Base-by-base conservation (phyloP, 1,140 invertebrate species). In the Grapholita molesta region DNA sequence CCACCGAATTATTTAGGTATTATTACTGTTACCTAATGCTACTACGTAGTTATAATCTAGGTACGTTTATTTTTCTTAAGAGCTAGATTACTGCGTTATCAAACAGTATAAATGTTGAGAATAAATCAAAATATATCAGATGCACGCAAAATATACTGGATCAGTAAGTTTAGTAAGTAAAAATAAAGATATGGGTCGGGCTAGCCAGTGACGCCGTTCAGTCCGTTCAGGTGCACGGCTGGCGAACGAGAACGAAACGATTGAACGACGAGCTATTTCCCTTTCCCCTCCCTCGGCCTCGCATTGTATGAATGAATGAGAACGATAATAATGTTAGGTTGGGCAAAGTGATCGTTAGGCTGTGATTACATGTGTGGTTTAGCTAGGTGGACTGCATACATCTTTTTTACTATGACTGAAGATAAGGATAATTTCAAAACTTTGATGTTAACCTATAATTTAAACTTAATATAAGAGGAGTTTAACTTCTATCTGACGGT, bases 181-280 rank as follows among this genome's bases (percentile, higher is more conserved):
- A 61, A 28, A 28, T n/a, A 8, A 28, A 30, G 30, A 28, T 61
- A 7, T 28, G n/a, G 55, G 55, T 61, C 55, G 55, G 3, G 55
- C 6, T 28, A 30, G 55, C 55, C 55, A 61, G 25, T 61, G 55
- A 61, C 55, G 55, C 23, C 55, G 55, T 61, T 61, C 55, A 28
- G 55, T 61, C 55, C 55, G 55, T 61, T 15, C 55, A 12, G 24
- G 25, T 61, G 55, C 55, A 61, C 55, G 55, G 55, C 55, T 61
- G 55, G 25, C 55, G 55, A 61, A 61, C 55, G 55, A 61, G 55
- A 61, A 32, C 55, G 55, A 61, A 61, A 30, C 55, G 12, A 61
- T 30, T n/a, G 55, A 61, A 61, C 24, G 11, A 57, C 9, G 53
- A 24, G n/a, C 15, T 25, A 12, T 15, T n/a, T 28, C 55, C 12